phyloP scores from a whole-genome alignment of 2,113 vertebrate species.

The Condylura cristata region DNA sequence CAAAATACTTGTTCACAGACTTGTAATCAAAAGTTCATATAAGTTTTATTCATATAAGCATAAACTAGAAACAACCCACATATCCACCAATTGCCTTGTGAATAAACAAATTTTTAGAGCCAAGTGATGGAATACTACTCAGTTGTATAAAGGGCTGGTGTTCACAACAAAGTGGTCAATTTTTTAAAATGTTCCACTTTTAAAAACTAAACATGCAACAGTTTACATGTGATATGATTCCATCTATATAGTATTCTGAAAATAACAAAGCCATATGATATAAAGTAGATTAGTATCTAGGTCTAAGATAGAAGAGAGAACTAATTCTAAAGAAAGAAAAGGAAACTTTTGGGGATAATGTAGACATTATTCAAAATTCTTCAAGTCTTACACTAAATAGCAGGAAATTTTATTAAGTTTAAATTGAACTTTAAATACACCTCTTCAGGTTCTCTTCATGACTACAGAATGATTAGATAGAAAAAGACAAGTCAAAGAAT shows the following conservation, averaged over 20 bases:
- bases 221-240: background rate
- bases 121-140: background rate
- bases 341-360: background rate
- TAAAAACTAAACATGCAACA: background rate
- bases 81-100: background rate
- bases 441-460: background rate
- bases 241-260: slow-evolving; percentile 2
- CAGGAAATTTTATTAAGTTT: background rate
- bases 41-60: slow-evolving; percentile 25
- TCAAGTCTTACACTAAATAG: background rate
- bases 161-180: background rate
- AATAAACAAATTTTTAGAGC: background rate
- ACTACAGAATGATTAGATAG: background rate
- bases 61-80: background rate
- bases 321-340: background rate
- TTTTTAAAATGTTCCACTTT: background rate
- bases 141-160: background rate
- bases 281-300: slow-evolving; percentile 18
- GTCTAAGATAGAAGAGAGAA: background rate
- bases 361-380: background rate
- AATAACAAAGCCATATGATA: slow-evolving; percentile 8
- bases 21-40: background rate
- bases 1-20: slow-evolving; percentile 2
- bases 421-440: background rate
- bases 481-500: background rate